Conservation (phyloP, 2,113 vertebrate species). For the Orthochromis malagaraziensis region DNA sequence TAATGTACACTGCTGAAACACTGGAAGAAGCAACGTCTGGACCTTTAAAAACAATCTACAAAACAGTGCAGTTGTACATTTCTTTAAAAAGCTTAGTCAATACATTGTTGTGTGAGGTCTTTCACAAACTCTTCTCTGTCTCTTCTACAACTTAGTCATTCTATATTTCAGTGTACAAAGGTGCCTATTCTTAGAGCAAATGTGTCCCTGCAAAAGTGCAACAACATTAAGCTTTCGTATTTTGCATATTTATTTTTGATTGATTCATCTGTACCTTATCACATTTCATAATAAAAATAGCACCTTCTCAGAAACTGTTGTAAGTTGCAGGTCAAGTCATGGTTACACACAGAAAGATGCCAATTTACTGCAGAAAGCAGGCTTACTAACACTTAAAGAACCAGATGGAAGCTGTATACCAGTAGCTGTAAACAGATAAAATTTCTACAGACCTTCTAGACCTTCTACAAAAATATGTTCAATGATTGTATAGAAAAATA, state of each 20-base stretch:
- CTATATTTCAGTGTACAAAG: background rate
- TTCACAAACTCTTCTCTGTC: background rate
- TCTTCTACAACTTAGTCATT: background rate
- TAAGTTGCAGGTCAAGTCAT: background rate
- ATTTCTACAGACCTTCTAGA: background rate
- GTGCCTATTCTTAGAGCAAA: background rate
- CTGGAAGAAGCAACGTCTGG: background rate
- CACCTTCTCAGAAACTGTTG: background rate
- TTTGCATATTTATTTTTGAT: background rate
- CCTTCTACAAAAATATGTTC: background rate
- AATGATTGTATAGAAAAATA: background rate
- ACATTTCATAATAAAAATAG: background rate
- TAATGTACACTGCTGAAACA: background rate
- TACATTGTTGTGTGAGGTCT: background rate
- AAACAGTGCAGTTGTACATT: background rate
- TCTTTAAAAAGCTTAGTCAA: background rate
- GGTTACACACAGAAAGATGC: background rate
- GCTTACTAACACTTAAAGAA: background rate
- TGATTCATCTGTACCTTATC: background rate
- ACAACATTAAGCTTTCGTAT: background rate
- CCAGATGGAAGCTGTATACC: background rate
- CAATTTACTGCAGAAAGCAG: background rate
- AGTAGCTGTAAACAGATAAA: background rate
- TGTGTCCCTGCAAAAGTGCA: background rate
- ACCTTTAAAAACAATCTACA: background rate